Conservation (phyloP, 2,888 invertebrate species). For the Ormyrus rosae region DNA sequence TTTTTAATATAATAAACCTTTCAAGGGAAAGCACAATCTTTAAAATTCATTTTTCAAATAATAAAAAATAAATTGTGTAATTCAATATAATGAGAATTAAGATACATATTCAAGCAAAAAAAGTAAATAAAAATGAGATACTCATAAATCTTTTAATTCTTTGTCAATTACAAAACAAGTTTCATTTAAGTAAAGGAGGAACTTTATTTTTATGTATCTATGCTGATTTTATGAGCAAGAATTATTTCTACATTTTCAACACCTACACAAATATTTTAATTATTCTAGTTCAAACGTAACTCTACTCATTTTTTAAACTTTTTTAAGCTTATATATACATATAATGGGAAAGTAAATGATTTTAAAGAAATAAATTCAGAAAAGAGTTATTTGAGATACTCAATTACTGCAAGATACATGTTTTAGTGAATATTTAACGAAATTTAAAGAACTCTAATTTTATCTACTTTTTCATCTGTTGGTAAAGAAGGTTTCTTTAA, state of each 20-base stretch:
- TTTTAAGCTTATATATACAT: neutral
- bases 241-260: slow-evolving; percentile 28
- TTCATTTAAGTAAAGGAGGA: neutral
- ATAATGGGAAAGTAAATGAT: too few species aligned
- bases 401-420: too few species aligned
- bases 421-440: too few species aligned
- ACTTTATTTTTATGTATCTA: slow-evolving; percentile 35
- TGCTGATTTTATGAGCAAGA: slow-evolving; percentile 40
- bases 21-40: neutral
- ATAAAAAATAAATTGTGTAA: too few species aligned
- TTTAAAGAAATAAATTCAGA: too few species aligned
- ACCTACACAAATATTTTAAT: slow-evolving; percentile 29
- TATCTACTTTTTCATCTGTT: neutral
- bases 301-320: neutral
- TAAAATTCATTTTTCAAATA: neutral
- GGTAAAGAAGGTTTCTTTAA: slow-evolving; percentile 37
- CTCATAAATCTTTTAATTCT: neutral
- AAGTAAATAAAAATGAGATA: neutral
- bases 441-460: too few species aligned
- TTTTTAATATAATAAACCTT: neutral
- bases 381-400: too few species aligned
- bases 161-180: slow-evolving; percentile 14
- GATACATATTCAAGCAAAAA: too few species aligned
- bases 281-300: neutral
- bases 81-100: too few species aligned